A percentile compares a stretch with the other conserved stretches of the same genome.
These are phyloP conservation scores for Hyposoter didymator DNA, from an alignment of 2,888 invertebrate species.

Conservation along the genomic window DNA sequence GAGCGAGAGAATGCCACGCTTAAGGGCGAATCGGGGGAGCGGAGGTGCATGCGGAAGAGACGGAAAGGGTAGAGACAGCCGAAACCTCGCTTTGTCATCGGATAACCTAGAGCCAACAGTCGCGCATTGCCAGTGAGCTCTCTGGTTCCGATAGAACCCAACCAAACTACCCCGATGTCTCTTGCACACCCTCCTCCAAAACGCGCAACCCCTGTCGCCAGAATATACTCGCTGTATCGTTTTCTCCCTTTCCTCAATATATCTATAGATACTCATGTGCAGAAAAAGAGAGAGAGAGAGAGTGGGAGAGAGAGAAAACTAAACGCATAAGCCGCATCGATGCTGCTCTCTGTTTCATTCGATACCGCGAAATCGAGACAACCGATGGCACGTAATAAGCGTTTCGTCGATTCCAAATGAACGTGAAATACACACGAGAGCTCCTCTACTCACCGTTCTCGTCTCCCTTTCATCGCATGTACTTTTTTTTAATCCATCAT, in stretches of 20 bases:
- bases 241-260: background rate
- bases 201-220: constrained; percentile 59
- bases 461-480: background rate
- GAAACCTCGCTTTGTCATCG: constrained; percentile 83
- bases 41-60: constrained; percentile 33
- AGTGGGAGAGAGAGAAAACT: background rate
- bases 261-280: background rate
- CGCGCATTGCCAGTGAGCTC: constrained; percentile 75
- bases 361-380: constrained; percentile 66
- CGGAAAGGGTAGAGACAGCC: constrained; percentile 67
- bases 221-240: constrained; percentile 27
- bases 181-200: constrained; percentile 59
- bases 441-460: constrained; percentile 1
- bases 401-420: constrained; percentile 77
- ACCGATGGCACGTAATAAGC: constrained; percentile 74
- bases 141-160: constrained; percentile 78
- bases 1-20: constrained; percentile 70
- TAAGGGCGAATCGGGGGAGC: constrained; percentile 74
- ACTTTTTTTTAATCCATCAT: background rate
- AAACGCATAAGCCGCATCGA: constrained; percentile 24
- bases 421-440: constrained; percentile 65
- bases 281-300: background rate
- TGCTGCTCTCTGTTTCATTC: constrained; percentile 69
- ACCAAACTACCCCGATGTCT: constrained; percentile 42
- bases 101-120: constrained; percentile 81